Base-by-base conservation (phyloP, 2,888 invertebrate genomes). In the Dione juno region DNA sequence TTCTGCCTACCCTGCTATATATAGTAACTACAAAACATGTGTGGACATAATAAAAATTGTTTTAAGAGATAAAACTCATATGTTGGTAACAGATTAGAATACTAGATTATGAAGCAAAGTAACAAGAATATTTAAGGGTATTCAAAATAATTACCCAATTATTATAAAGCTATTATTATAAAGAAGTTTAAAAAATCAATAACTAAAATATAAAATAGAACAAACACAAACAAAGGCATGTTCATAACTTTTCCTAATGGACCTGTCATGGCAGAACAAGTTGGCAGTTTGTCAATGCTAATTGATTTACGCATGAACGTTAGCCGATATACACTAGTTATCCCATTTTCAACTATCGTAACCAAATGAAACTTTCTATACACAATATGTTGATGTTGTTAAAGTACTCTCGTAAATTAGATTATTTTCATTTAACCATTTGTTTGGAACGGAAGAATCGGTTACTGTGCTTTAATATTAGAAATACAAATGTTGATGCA, bases 271-370 rank as follows among this genome's bases (percentile, higher is more conserved):
- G 57, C 54, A 61, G 82, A 83, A 82, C 81, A 78, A 79, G 78
- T 77, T 78, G 76, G 79, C 79, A 78, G 82, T 84, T 81, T 84
- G 83, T 85, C 82, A 78, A 63, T 71, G 72, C 78, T 86, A 84
- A 87, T 86, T 85, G 84, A 87, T 87, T 85, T 83, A 85, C 78
- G 81, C 77, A 67, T 59, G 67, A 61, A 69, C 45, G 64, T 69
- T 73, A 64, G 58, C 45, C 73, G 67, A 74, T 63, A 69, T 71
- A 68, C 71, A 69, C 66, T 54, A 71, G 66, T 66, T 66, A 69
- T 69, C 69, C 66, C 48, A 66, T 64, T 64, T 45, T 57, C 64
- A 67, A 70, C 64, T 63, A 43, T 50, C 45, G 50, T 19, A 21
- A 61, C 59, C 59, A n/a, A 43, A 61, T 61, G 6, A 61, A 43